Base-by-base conservation (phyloP, 2,888 invertebrate species). In the Melinopterus prodromus region DNA sequence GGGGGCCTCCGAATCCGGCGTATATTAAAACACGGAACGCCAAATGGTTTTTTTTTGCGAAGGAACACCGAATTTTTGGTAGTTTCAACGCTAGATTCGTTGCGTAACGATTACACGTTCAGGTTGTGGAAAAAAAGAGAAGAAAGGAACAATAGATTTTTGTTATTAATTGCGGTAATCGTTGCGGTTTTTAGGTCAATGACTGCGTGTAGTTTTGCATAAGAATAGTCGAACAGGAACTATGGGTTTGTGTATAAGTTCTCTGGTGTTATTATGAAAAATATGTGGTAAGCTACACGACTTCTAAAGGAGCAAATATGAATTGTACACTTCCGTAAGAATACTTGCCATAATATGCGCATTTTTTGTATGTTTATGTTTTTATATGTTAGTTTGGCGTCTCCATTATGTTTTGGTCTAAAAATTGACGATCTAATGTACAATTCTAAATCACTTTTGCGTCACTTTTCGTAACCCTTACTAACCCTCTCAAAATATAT, bases 1-100 rank as follows among this genome's bases (percentile, higher is more conserved):
- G 88, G 88, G 85, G 84, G 84, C 81, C 71, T 69, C 76, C 78
- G 77, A 77, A 77, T 79, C 77, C 79, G 76, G 84, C 83, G 83
- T 85, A 86, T 85, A 85, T 87, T 87, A 86, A 85, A 53, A 53
- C 53, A 53, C 53, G 53, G 5, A 53, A 53, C 2, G 53, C 9
- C 53, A 12, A 53, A 53, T 4, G 53, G 53, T 53, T 53, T 53
- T 53, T 53, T 53, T 53, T 53, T 7, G 53, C 53, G 53, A 1
- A 53, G 53, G 53, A 9, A 9, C 12, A 6, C 53, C 53, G 12
- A 53, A 53, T 9, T 53, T 53, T 53, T 53, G 12, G 5, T 53
- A 53, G 53, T 7, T 53, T 53, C 53, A 12, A 9, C 53, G 53
- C 53, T 9, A 53, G 53, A 83, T 80, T 79, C 80, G 74, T 35